A percentile compares a stretch with the other conserved stretches of the same genome.
These are phyloP conservation scores for Gallinago stenura DNA, from an alignment of 2,797 vertebrate species.

Conservation along the genomic window DNA sequence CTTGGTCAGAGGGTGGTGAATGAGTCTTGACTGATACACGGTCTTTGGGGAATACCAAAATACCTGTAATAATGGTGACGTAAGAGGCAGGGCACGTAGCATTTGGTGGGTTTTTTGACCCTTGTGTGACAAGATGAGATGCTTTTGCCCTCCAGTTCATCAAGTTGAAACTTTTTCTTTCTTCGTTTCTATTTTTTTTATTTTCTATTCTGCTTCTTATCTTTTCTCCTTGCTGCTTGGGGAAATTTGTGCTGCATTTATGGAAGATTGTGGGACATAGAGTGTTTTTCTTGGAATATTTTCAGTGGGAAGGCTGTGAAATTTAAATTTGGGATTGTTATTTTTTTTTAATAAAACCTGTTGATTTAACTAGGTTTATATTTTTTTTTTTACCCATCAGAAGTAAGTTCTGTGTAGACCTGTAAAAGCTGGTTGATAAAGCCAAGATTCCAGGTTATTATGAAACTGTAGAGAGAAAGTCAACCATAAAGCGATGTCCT, in stretches of 20 bases:
- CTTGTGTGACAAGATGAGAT: background rate
- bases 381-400: background rate
- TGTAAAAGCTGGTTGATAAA: background rate
- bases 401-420: background rate
- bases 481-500: background rate
- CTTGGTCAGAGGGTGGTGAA: background rate
- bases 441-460: background rate
- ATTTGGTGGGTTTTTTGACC: background rate
- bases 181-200: background rate
- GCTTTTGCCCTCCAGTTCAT: background rate
- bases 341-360: background rate
- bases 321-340: background rate
- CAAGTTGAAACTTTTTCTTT: background rate
- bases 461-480: background rate
- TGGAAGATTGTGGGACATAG: background rate
- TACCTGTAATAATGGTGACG: background rate
- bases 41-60: background rate
- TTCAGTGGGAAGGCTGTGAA: background rate
- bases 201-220: background rate
- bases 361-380: background rate
- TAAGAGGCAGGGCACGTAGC: background rate
- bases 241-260: background rate
- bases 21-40: rapidly evolving
- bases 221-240: background rate
- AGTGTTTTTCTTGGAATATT: background rate